Evolutionary conservation across 2,113 vertebrate genomes (phyloP).

Genomic region (Zapornia atra): DNA sequence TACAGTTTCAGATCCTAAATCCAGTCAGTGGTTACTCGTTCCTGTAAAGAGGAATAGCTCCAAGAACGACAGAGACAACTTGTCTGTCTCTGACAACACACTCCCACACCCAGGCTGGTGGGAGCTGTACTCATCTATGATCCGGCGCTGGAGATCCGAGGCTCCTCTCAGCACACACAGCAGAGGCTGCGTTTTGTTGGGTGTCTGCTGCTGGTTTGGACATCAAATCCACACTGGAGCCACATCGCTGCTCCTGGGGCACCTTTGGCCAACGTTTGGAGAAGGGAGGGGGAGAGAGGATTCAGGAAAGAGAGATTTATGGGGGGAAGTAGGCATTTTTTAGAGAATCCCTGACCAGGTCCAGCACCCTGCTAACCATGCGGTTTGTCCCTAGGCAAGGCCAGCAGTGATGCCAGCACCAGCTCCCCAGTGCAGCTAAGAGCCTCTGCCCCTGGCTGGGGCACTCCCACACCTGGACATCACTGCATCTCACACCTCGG

Average conservation of each 20-base stretch:
- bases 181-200: not conserved
- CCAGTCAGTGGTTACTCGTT: not conserved
- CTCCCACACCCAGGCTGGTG: constrained; percentile 44
- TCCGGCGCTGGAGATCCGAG: not conserved
- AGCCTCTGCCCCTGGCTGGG: not conserved
- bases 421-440: not conserved
- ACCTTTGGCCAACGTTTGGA: not conserved
- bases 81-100: constrained; percentile 27
- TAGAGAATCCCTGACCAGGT: not conserved
- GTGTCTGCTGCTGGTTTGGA: not conserved
- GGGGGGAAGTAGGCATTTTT: no score
- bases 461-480: not conserved
- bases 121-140: not conserved
- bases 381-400: not conserved
- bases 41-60: not conserved
- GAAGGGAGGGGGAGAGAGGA: not conserved
- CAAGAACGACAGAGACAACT: not conserved
- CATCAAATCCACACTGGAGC: not conserved
- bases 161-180: not conserved
- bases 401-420: not conserved
- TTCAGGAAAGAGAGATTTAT: not conserved
- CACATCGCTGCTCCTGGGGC: not conserved
- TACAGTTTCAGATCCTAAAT: not conserved
- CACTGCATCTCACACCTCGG: fast-evolving
- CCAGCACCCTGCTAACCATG: fast-evolving